Base-by-base conservation (phyloP, 2,888 invertebrate species). In the Aphidoletes aphidimyza region DNA sequence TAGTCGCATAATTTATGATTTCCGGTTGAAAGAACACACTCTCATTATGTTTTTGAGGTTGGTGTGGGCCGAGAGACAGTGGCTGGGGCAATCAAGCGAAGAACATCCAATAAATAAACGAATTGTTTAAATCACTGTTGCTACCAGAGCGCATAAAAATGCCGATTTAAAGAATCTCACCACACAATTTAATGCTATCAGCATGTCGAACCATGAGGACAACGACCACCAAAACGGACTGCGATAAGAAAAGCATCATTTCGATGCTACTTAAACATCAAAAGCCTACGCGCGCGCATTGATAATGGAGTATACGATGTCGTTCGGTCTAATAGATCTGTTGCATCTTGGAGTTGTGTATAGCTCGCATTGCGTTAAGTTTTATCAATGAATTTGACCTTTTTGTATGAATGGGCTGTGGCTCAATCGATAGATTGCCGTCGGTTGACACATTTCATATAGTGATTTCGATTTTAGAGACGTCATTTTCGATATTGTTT, bases 381-480 rank as follows among this genome's bases (percentile, higher is more conserved):
- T 81, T 81, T 81, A 81, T 81, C 81, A 81, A 81, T 81, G 81
- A 81, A 81, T 81, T 11, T 81, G 81, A 81, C 81, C 81, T 81
- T 81, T 81, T 37, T 22, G 26, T 26, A 11, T 22, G 22, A 14
- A 22, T 26, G 2, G 3, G 3, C 54, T 3, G 54, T 22, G 34
- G 8, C n/a, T 0, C 30, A 69, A 34, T 14, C 42, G 14, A 69
- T 69, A 26, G 69, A 69, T 69, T 69, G 69, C 69, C 69, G 69
- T 69, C 69, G 69, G 69, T 69, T 69, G 69, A 69, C 69, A 69
- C 69, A 30, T 69, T 30, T 30, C 42, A 22, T 54, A 1, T n/a
- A 1, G 3, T n/a, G 2, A 26, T 54, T 54, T 5, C 30, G 69
- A 69, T 69, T 69, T 2, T 14, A 42, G 0, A 22, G 19, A 19